Conservation (phyloP, 2,113 vertebrate species). For the Bubo bubo region DNA sequence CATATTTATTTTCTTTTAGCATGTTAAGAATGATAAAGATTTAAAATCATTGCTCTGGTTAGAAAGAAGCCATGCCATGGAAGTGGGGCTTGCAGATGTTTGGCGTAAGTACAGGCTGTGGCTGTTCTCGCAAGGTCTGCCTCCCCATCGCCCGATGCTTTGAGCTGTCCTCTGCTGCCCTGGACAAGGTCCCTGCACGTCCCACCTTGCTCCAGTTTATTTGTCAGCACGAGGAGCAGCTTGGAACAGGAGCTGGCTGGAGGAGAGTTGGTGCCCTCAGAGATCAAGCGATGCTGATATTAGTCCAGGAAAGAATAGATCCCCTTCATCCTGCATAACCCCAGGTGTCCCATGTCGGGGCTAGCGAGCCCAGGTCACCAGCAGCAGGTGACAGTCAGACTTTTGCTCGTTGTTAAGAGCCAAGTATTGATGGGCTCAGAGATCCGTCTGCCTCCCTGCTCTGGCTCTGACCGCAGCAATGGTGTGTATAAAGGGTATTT, state of each 20-base stretch:
- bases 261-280: background rate
- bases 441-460: background rate
- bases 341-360: background rate
- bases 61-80: background rate
- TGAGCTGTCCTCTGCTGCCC: background rate
- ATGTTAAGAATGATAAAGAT: background rate
- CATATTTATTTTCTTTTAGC: background rate
- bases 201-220: background rate
- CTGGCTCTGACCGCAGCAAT: background rate
- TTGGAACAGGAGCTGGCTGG: background rate
- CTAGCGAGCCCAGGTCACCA: background rate
- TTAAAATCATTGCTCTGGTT: background rate
- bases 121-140: background rate
- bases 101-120: background rate
- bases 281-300: background rate
- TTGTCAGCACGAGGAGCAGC: background rate
- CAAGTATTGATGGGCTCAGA: background rate
- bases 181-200: rapidly evolving
- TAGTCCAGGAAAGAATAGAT: background rate
- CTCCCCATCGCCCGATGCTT: background rate
- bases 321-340: rapidly evolving
- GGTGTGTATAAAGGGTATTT: background rate
- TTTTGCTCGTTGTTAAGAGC: background rate
- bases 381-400: background rate
- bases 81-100: background rate